Base-by-base conservation (phyloP, 2,888 invertebrate genomes). In the Spodoptera exigua region DNA sequence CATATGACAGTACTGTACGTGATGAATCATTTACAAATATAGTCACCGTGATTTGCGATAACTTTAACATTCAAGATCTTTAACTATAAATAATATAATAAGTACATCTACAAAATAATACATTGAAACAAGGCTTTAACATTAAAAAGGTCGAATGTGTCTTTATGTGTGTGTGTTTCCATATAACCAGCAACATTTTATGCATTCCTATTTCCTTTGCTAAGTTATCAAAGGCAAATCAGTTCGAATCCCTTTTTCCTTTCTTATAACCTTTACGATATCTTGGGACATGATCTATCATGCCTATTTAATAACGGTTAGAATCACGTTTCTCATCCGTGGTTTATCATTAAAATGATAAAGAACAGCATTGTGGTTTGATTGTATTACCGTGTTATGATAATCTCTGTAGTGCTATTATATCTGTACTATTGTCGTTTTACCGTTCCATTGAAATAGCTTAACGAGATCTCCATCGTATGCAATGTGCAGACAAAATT, bases 321-420 rank as follows among this genome's bases (percentile, higher is more conserved):
- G 47, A 71, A 61, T 65, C 70, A 76, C 65, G 61, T 74, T 70
- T 59, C 32, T 59, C 21, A 43, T 64, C 40, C 62, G 64, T 76
- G 66, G 48, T 54, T 56, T 69, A 76, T 69, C 65, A 56, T n/a
- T 60, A 46, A 43, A 61, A 63, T 62, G 16, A 37, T 36, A 41
- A 35, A 37, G 37, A 40, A 49, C 45, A 45, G 5, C 9, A 41
- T 32, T 58, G 37, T 40, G 4, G 39, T 36, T 32, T 64, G 46
- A 18, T 32, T 10, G 36, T 48, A 60, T 44, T 17, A 40, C 47
- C 40, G 10, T 43, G 10, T 12, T 14, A 12, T 35, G 14, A 17
- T 27, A 13, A 43, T 37, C 11, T 11, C 1, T 10, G 3, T 17
- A 27, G 34, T 35, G 35, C 27, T 14, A 45, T 53, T 14, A 34